Evolutionary conservation across 2,888 invertebrate genomes (phyloP).

Genomic region (Perizoma affinitatum): DNA sequence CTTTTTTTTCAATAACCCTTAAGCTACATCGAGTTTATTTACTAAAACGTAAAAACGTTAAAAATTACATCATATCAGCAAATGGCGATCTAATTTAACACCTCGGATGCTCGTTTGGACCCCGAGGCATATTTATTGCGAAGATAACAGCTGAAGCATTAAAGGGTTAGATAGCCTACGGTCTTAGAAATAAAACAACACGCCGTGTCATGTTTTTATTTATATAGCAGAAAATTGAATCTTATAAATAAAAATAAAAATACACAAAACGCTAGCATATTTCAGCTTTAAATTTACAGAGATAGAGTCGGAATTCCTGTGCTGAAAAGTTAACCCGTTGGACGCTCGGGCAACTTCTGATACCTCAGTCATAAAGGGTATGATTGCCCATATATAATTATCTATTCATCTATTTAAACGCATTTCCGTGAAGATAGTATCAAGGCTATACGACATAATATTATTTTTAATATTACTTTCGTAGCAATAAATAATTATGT

Average conservation of each 20-base stretch:
- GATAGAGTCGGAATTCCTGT: slow-evolving; percentile 5
- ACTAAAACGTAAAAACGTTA: slow-evolving; percentile 12
- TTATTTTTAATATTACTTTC: slow-evolving; percentile 38
- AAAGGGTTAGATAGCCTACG: slow-evolving; percentile 57
- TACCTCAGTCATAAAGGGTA: slow-evolving; percentile 45
- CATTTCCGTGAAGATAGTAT: slow-evolving; percentile 41
- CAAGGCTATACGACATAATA: slow-evolving; percentile 42
- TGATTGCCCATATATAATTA: slow-evolving; percentile 58
- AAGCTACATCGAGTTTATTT: slow-evolving; percentile 6
- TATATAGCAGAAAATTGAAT: slow-evolving; percentile 6
- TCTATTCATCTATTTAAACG: slow-evolving; percentile 44
- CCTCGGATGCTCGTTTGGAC: slow-evolving; percentile 51
- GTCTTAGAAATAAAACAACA: slow-evolving; percentile 49
- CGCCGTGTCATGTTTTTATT: slow-evolving; percentile 16
- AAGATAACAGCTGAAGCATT: slow-evolving; percentile 32
- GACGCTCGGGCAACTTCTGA: slow-evolving; percentile 11
- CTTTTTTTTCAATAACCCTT: background rate
- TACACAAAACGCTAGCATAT: background rate
- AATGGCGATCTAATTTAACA: slow-evolving; percentile 49
- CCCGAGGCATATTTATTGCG: slow-evolving; percentile 48
- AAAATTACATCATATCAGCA: slow-evolving; percentile 21
- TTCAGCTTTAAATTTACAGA: background rate
- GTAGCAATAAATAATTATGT: too few relatives aligned
- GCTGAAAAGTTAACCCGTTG: slow-evolving; percentile 21
- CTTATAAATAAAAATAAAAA: slow-evolving; percentile 2